A percentile compares a stretch with the other conserved stretches of the same genome.
These are phyloP conservation scores for Cotesia vestalis DNA, from an alignment of 1,140 invertebrate species.

Conservation along the genomic window DNA sequence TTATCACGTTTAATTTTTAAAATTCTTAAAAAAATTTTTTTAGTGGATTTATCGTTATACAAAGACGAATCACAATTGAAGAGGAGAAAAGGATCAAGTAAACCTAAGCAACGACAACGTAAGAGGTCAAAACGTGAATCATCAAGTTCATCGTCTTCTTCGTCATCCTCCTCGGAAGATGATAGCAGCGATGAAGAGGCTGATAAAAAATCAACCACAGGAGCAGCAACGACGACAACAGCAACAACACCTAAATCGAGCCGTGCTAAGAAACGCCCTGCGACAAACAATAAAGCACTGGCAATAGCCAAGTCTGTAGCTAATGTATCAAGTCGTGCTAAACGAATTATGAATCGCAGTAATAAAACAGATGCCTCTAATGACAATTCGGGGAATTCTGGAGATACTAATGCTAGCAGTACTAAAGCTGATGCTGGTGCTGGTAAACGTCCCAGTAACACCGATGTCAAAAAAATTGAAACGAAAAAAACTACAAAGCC, in stretches of 20 bases:
- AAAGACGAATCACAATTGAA: constrained; percentile 82
- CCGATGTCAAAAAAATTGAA: constrained; percentile 34
- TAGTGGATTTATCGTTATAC: constrained; percentile 82
- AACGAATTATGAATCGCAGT: constrained; percentile 56
- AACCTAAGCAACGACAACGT: constrained; percentile 54
- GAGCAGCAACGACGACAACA: constrained; percentile 42
- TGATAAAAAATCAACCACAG: constrained; percentile 37
- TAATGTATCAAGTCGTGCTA: constrained; percentile 59
- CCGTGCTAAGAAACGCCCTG: constrained; percentile 52
- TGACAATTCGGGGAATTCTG: constrained; percentile 38
- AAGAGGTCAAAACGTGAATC: constrained; percentile 51
- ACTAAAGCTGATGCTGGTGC: background rate
- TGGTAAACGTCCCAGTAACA: too few species aligned
- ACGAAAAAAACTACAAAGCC: constrained; percentile 31
- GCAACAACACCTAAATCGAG: constrained; percentile 47
- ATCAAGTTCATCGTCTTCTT: constrained; percentile 29
- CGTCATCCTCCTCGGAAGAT: constrained; percentile 41
- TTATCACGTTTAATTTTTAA: too few species aligned
- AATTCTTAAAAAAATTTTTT: constrained; percentile 44
- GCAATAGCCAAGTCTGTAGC: constrained; percentile 57
- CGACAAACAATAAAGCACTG: constrained; percentile 49
- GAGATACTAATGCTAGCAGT: constrained; percentile 35
- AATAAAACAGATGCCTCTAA: constrained; percentile 35
- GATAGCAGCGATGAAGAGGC: constrained; percentile 36
- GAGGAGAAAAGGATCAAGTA: constrained; percentile 67